phyloP scores from a whole-genome alignment of 2,113 vertebrate species.

The Pteruthius melanotis region DNA sequence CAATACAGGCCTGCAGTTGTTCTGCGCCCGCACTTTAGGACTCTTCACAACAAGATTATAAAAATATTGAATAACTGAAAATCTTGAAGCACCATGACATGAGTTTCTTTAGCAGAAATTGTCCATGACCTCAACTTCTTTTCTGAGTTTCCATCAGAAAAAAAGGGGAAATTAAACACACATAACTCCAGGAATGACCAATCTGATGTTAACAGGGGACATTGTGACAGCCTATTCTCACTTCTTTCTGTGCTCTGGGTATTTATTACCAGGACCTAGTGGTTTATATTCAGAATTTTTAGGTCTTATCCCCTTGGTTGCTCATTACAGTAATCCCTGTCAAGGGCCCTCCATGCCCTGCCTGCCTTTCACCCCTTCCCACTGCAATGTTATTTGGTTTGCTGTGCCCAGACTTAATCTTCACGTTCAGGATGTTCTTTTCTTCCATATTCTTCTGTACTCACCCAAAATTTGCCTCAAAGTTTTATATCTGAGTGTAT shows the following conservation, averaged over 20 bases:
- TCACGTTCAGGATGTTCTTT: background rate
- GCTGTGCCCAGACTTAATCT: background rate
- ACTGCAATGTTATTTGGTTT: background rate
- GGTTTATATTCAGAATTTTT: background rate
- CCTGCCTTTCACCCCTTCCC: background rate
- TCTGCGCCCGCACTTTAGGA: background rate
- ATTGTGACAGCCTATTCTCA: background rate
- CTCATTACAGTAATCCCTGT: background rate
- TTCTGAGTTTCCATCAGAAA: background rate
- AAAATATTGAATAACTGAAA: background rate
- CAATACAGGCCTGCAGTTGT: rapidly evolving
- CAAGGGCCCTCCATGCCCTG: background rate
- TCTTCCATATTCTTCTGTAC: background rate
- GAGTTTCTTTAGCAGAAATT: background rate
- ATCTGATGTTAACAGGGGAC: background rate
- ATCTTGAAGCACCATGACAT: background rate
- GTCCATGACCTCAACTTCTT: background rate
- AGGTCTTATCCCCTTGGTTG: background rate
- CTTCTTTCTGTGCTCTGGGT: background rate
- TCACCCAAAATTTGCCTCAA: background rate
- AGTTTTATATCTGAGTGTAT: background rate
- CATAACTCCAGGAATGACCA: background rate
- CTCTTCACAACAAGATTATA: background rate
- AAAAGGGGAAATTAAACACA: background rate
- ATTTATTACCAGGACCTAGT: background rate